These are phyloP conservation scores for Atractosteus spatula DNA, from an alignment of 2,113 vertebrate genomes.

Conservation along the genomic window DNA sequence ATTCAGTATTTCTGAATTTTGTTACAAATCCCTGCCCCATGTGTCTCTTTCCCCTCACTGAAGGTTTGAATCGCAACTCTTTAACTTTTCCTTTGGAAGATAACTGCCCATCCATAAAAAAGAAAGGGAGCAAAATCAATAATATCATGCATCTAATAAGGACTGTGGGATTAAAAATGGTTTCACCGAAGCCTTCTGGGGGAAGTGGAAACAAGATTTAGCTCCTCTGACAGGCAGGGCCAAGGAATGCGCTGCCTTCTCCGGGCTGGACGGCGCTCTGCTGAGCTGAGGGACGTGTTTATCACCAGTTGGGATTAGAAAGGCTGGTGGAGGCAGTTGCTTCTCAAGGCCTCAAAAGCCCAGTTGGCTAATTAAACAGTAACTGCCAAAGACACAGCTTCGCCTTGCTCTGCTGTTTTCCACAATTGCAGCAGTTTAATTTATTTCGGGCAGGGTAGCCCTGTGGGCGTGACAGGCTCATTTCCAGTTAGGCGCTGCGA, in stretches of 20 bases:
- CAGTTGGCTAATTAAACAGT: conserved; percentile 58
- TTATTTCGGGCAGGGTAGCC: conserved; percentile 53
- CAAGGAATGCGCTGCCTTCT: conserved; percentile 16
- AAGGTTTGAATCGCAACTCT: conserved; percentile 37
- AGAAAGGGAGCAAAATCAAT: conserved; percentile 48
- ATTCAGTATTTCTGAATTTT: too few species aligned
- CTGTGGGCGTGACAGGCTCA: conserved; percentile 37
- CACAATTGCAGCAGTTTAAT: conserved; percentile 50
- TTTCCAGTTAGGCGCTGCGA: conserved; percentile 31
- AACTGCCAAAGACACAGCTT: conserved; percentile 41
- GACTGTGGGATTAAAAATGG: conserved; percentile 15
- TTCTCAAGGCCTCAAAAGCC: conserved; percentile 53
- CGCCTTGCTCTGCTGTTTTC: conserved; percentile 25
- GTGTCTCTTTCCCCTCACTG: not conserved
- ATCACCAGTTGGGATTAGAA: conserved; percentile 49
- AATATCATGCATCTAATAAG: conserved; percentile 50
- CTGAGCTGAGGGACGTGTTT: conserved; percentile 42
- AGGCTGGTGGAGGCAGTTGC: conserved; percentile 45
- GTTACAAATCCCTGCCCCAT: too few species aligned
- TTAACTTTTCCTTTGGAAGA: conserved; percentile 35
- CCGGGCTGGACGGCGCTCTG: conserved; percentile 17
- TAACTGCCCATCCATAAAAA: conserved; percentile 39
- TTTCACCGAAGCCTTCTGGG: conserved; percentile 17
- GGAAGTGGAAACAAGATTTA: conserved; percentile 35
- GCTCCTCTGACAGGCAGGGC: conserved; percentile 31